Percentiles rank a stretch among this genome's conserved stretches.
Evolutionary conservation across 2,797 vertebrate genomes (phyloP).

Genomic region (Micropoecilia bifurca): DNA sequence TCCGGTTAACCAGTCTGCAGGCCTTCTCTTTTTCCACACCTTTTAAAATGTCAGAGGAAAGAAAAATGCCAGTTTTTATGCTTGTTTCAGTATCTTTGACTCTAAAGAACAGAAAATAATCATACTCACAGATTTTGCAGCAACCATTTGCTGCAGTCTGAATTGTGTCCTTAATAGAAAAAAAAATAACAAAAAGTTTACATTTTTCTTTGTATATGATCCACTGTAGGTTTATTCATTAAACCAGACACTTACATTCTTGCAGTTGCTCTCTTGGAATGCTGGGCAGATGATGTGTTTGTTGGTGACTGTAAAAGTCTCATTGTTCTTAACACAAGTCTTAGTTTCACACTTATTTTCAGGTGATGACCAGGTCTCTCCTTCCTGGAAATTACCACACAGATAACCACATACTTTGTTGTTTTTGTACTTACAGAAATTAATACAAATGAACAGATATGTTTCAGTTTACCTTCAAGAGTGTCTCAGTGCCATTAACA

Average conservation of each 20-base stretch:
- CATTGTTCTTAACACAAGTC: slow-evolving; percentile 77
- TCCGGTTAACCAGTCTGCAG: slow-evolving; percentile 72
- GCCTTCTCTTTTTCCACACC: slow-evolving; percentile 75
- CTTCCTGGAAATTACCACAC: slow-evolving; percentile 72
- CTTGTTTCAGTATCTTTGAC: neutral
- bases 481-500: neutral
- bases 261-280: slow-evolving; percentile 82
- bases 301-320: slow-evolving; percentile 74
- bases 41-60: slow-evolving; percentile 38
- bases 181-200: neutral
- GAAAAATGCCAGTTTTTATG: slow-evolving; percentile 17
- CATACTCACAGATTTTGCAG: slow-evolving; percentile 90
- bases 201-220: neutral
- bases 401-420: neutral
- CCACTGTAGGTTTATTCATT: neutral
- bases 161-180: slow-evolving; percentile 82
- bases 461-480: slow-evolving; percentile 65
- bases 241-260: slow-evolving; percentile 82
- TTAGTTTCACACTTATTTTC: slow-evolving; percentile 83
- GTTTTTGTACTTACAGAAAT: neutral
- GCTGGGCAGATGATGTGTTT: slow-evolving; percentile 85
- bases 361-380: slow-evolving; percentile 70
- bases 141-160: slow-evolving; percentile 86
- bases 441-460: neutral
- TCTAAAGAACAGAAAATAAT: neutral